Base-by-base conservation (phyloP, 2,113 vertebrate genomes). In the Sardina pilchardus region DNA sequence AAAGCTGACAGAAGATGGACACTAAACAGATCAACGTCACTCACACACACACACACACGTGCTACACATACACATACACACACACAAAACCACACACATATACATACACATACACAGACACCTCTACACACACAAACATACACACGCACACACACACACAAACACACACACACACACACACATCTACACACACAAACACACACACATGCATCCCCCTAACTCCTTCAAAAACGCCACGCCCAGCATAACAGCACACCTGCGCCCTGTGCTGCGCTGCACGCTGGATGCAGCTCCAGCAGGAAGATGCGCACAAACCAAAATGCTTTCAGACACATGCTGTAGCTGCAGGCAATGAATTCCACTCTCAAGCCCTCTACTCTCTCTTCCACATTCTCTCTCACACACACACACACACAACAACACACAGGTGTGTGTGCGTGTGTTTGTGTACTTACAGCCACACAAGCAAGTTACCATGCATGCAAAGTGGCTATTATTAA, bases 1-100 rank as follows among this genome's bases (percentile, higher is more conserved):
- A 94, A 94, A 93, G 92, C 94, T 93, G 93, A 93, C 94, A 94
- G 93, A 91, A 94, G 94, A 94, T 82, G 93, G 93, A 94, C 92
- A 93, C 92, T 93, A 94, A 94, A 93, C 91, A 93, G 94, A 94
- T 94, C 94, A 92, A 93, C 53, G n/a, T 21, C 45, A 83, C 53
- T 47, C 42, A 34, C 63, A 34, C 19, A 21, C 30, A 75, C 39
- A 78, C 12, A 78, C 63, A 84, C 48, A 39, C 16, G 6, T 17
- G n/a, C n/a, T n/a, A n/a, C n/a, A n/a, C n/a, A n/a, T 17, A 42
- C 82, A 59, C 50, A 59, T 16, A 59, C 82, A 83, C n/a, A n/a
- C 42, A 71, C 83, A 84, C 30, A 43, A 17, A 44, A 34, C 78
- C 71, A 21, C 81, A 78, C n/a, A 78, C 45, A 43, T 12, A 67